These are phyloP conservation scores for Urocynchramus pylzowi DNA, from an alignment of 2,113 vertebrate genomes.

Conservation along the genomic window DNA sequence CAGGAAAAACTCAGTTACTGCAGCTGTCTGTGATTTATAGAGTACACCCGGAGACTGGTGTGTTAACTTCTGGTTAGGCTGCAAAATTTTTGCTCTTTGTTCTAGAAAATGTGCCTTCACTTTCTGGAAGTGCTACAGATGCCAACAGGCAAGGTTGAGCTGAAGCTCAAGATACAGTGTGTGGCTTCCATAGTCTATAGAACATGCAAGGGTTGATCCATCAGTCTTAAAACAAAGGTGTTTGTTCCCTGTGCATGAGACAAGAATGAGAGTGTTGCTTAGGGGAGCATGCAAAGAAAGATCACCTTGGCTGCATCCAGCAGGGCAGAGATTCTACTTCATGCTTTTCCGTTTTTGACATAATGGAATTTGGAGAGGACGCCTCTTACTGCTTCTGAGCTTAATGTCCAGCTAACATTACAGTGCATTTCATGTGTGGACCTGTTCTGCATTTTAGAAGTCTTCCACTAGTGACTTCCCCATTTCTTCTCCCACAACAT, in stretches of 20 bases:
- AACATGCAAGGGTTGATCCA: background rate
- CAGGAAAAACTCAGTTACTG: background rate
- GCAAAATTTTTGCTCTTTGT: background rate
- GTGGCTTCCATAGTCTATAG: background rate
- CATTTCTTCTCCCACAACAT: background rate
- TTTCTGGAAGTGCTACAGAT: background rate
- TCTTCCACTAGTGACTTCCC: background rate
- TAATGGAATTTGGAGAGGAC: background rate
- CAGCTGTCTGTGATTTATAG: background rate
- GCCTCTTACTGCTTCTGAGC: background rate
- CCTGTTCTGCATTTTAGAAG: background rate
- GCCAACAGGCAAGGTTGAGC: background rate
- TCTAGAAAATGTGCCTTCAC: background rate
- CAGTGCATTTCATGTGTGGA: background rate
- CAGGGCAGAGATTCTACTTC: background rate
- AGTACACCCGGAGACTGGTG: background rate
- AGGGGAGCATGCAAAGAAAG: background rate
- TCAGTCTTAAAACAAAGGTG: background rate
- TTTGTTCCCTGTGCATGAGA: background rate
- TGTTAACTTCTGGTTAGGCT: background rate
- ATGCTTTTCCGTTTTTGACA: background rate
- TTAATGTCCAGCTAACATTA: background rate
- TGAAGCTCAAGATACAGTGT: background rate
- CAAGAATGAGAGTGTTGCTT: background rate
- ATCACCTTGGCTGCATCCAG: background rate